Percentiles rank a stretch among this genome's conserved stretches.
phyloP scores from a whole-genome alignment of 2,888 invertebrate genomes.

The Drosophila greeni region DNA sequence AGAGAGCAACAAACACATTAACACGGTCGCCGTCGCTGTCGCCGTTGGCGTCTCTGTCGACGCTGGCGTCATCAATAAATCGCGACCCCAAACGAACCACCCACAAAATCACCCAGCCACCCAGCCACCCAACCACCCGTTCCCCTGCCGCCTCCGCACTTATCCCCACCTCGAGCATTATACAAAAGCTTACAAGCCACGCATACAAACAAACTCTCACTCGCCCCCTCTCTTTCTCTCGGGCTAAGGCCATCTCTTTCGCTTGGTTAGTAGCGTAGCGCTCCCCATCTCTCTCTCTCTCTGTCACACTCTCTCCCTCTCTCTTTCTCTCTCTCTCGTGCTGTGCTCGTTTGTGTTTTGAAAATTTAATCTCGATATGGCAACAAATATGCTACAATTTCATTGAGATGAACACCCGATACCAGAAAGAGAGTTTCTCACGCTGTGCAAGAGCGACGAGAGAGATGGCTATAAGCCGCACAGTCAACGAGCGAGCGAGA shows the following conservation, averaged over 20 bases:
- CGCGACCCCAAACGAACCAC: conserved; percentile 58
- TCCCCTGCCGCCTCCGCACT: conserved; percentile 34
- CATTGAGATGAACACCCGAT: conserved; percentile 76
- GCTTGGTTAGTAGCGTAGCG: conserved; percentile 5
- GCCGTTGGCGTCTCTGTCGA: conserved; percentile 13
- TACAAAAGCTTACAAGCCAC: conserved; percentile 67
- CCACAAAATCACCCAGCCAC: conserved; percentile 42
- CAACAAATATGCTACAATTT: conserved; percentile 77
- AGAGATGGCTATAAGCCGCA: conserved; percentile 18
- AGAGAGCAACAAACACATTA: conserved; percentile 72
- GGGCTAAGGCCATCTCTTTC: conserved; percentile 14
- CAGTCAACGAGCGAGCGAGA: conserved; percentile 35
- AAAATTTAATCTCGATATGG: conserved; percentile 77
- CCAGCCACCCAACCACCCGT: conserved; percentile 37
- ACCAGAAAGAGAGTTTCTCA: conserved; percentile 53
- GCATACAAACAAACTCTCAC: conserved; percentile 35
- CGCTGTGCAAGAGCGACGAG: conserved; percentile 34
- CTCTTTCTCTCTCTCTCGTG: conserved; percentile 34
- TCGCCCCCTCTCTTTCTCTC: conserved; percentile 12
- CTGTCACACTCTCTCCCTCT: conserved; percentile 33
- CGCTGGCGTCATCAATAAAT: conserved; percentile 71
- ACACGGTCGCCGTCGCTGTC: conserved; percentile 52
- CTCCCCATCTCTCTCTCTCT: conserved; percentile 23
- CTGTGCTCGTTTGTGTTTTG: conserved; percentile 75
- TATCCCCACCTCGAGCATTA: conserved; percentile 54